Conservation (phyloP, 2,888 invertebrate genomes). For the Cetonia aurata region DNA sequence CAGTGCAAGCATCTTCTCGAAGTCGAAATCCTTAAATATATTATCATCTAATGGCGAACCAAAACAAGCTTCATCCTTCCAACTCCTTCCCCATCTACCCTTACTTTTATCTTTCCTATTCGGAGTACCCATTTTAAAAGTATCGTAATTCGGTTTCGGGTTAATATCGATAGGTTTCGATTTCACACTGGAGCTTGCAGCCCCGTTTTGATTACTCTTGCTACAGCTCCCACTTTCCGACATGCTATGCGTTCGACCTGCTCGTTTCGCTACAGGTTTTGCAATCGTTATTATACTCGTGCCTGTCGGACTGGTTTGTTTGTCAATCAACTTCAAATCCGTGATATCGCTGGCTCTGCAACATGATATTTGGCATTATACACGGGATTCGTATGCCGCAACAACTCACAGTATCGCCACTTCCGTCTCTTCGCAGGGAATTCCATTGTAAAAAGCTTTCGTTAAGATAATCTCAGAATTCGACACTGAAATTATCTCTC, state of each 20-base stretch:
- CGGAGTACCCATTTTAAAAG: conserved; percentile 61
- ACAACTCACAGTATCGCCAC: conserved; percentile 73
- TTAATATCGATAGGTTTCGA: conserved; percentile 65
- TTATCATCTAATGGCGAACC: conserved; percentile 78
- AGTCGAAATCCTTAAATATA: conserved; percentile 87
- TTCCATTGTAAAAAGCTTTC: conserved; percentile 87
- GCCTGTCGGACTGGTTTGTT: conserved; percentile 66
- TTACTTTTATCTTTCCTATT: conserved; percentile 70
- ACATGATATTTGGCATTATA: conserved; percentile 4
- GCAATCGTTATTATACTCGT: conserved; percentile 69
- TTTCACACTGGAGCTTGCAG: conserved; percentile 62
- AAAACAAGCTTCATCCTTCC: conserved; percentile 83
- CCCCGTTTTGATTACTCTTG: conserved; percentile 61
- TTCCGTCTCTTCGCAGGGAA: conserved; percentile 71
- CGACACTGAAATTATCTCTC: conserved; percentile 80
- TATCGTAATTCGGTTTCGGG: conserved; percentile 43
- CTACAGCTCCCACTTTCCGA: conserved; percentile 63
- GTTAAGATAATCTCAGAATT: conserved; percentile 79
- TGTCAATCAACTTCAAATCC: conserved; percentile 81
- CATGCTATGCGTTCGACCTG: conserved; percentile 66
- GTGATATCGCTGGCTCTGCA: conserved; percentile 80
- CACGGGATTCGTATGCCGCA: not conserved
- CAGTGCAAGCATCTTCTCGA: conserved; percentile 92
- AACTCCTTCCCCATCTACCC: conserved; percentile 66
- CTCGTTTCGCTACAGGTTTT: conserved; percentile 70